Base-by-base conservation (phyloP, 2,797 vertebrate genomes). In the Synaphobranchus kaupii region DNA sequence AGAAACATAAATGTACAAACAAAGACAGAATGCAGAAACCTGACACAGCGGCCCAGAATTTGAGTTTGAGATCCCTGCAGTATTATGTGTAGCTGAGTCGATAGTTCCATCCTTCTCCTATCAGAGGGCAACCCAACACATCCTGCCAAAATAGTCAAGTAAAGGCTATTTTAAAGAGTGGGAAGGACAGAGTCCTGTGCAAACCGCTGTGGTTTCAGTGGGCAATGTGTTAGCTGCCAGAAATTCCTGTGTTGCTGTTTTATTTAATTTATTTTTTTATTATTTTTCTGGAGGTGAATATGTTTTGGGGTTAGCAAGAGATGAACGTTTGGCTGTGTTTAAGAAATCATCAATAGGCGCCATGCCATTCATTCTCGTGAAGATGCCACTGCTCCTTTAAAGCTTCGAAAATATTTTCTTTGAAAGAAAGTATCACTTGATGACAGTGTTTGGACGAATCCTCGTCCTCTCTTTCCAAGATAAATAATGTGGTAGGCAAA, bases 151-250 rank as follows among this genome's bases (percentile, higher is more conserved):
- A 31, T n/a, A 25, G 48, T 58, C 86, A 73, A 63, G 63, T 31
- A 66, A 85, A 39, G 9, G 68, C 85, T 91, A 89, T 91, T 84
- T 90, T 87, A 50, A 86, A 88, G 87, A 76, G 50, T 22, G 73
- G 66, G 5, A 31, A 90, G 90, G 88, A 88, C 88, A 68, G 71
- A 66, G 60, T 86, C 89, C 88, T 82, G 73, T 80, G 87, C 85
- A 85, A 88, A 89, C 86, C 89, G 88, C 88, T 90, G 88, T 85
- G 90, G 90, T 92, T 92, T 91, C 89, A 91, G 87, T 44, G 60
- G 44, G 88, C 87, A 87, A 87, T 88, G 83, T 63, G 85, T n/a
- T 10, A 66, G 60, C 78, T 89, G 86, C 83, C 86, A 88, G 85
- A 90, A 91, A 84, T 88, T 89, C 60, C 39, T 50, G 47, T n/a